Evolutionary conservation across 23 tunicate genomes (phyloP), one percentile per base, ranked within the genome.

Genomic region (Halocynthia roretzi): DNA sequence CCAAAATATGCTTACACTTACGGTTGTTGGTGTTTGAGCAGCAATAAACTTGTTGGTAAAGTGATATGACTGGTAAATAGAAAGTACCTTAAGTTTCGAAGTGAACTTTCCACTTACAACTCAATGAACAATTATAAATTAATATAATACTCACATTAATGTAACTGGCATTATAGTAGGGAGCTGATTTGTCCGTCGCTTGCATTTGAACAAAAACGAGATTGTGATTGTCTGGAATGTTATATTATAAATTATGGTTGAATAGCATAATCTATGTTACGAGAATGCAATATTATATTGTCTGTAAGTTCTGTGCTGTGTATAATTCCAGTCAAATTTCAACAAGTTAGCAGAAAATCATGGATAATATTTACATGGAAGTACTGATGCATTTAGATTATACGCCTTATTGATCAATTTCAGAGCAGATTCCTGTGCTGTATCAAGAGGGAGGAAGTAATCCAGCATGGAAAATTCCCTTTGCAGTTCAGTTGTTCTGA

Each of bases 171-270:
- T 80, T 80, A 51, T 60, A 68, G 77, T 67, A 80, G 50, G 83
- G 83, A 8, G 53, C 62, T 23, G 50, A 20, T 53, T 67, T 67
- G 76, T 80, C 83, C 0, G 55, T 67, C 7, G 75, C 54, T 18
- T 53, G n/a, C 83, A 80, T 80, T 67, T 63, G 64, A 2, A 80
- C 54, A 51, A 68, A 80, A 10, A 50, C 76, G 10, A 12, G 54
- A 67, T 68, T 80, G 76, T 80, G 75, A 56, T 80, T 76, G 40
- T 80, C 83, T 80, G 61, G n/a, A 60, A 60, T 60, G 17, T 15
- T 31, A 31, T 31, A 31, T 0, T 31, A 31, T 31, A 31, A 31
- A 31, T 31, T 15, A 65, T 20, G 9, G 19, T 68, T 44, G 62
- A 40, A 50, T 44, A 44, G 5, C 18, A 49, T 50, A 71, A 0